Percentiles rank a stretch among this genome's conserved stretches.
phyloP scores from a whole-genome alignment of 2,888 invertebrate genomes.

The Agrotis clavis region DNA sequence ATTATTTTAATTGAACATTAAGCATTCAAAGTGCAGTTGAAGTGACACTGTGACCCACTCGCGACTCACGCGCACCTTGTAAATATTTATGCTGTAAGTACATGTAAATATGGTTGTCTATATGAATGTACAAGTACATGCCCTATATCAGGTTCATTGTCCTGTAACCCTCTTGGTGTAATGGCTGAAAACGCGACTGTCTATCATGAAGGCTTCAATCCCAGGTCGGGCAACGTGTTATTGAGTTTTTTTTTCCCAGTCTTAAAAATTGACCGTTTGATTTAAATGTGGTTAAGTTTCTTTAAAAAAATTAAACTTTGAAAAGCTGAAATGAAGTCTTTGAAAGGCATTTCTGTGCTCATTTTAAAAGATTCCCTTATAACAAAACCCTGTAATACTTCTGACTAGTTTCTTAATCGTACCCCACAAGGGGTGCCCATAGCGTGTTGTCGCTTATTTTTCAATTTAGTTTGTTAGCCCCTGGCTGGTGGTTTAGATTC shows the following conservation, averaged over 20 bases:
- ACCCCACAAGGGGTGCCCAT: too few relatives aligned
- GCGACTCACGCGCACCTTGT: slow-evolving; percentile 37
- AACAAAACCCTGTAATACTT: too few relatives aligned
- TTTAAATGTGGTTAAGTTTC: too few relatives aligned
- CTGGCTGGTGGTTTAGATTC: too few relatives aligned
- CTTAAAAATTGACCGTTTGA: neutral
- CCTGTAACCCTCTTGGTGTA: neutral
- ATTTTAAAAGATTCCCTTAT: too few relatives aligned
- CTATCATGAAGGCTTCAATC: neutral
- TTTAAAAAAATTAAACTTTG: too few relatives aligned
- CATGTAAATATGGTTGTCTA: slow-evolving; percentile 6
- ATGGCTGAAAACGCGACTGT: neutral
- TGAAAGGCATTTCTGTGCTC: too few relatives aligned
- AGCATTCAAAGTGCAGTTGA: slow-evolving; percentile 28
- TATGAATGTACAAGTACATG: neutral
- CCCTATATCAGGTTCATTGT: slow-evolving; percentile 20
- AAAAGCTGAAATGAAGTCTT: too few relatives aligned
- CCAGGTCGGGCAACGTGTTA: neutral
- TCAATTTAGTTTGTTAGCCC: too few relatives aligned
- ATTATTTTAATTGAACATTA: slow-evolving; percentile 34
- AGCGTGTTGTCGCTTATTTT: too few relatives aligned
- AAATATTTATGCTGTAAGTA: slow-evolving; percentile 39
- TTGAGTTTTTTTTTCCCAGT: neutral
- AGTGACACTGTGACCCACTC: slow-evolving; percentile 38
- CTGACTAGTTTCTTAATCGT: too few relatives aligned